phyloP scores from a whole-genome alignment of 2,888 invertebrate genomes.

The Euspilapteryx auroguttella region DNA sequence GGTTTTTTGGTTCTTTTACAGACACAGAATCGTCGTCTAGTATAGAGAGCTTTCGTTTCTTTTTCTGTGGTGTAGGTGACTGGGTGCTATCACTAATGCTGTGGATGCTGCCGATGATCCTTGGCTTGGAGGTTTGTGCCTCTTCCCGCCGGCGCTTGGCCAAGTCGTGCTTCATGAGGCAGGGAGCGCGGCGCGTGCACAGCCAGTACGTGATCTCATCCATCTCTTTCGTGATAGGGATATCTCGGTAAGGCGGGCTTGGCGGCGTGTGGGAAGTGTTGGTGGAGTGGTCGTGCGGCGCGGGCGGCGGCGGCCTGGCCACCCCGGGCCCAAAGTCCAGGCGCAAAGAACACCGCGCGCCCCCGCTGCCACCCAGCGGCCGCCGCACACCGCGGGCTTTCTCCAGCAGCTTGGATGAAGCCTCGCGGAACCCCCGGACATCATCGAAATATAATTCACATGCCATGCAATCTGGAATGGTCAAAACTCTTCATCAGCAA shows the following conservation, averaged over 20 bases:
- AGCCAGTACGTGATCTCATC: constrained; percentile 53
- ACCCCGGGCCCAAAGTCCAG: no score
- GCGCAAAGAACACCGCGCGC: no score
- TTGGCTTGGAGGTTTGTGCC: constrained; percentile 12
- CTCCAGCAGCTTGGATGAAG: no score
- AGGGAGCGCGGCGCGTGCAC: constrained; percentile 43
- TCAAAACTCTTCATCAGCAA: no score
- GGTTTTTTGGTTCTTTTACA: constrained; percentile 24
- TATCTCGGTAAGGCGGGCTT: constrained; percentile 7
- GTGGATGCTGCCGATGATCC: not conserved
- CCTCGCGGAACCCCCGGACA: constrained; percentile 4
- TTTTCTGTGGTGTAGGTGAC: constrained; percentile 23
- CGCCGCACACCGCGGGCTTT: no score
- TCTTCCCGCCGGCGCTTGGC: constrained; percentile 23
- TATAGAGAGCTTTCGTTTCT: constrained; percentile 30
- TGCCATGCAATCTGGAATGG: not conserved
- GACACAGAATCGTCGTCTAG: constrained; percentile 30
- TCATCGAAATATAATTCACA: constrained; percentile 5
- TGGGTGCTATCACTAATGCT: not conserved
- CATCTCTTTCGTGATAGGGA: constrained; percentile 48
- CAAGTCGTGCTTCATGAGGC: constrained; percentile 38
- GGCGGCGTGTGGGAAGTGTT: not conserved
- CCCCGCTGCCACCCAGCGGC: no score
- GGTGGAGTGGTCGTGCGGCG: constrained; percentile 5
- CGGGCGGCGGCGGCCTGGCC: constrained; percentile 6